Evolutionary conservation across 2,888 invertebrate genomes (phyloP).

Genomic region (Entomobrya multifasciata): DNA sequence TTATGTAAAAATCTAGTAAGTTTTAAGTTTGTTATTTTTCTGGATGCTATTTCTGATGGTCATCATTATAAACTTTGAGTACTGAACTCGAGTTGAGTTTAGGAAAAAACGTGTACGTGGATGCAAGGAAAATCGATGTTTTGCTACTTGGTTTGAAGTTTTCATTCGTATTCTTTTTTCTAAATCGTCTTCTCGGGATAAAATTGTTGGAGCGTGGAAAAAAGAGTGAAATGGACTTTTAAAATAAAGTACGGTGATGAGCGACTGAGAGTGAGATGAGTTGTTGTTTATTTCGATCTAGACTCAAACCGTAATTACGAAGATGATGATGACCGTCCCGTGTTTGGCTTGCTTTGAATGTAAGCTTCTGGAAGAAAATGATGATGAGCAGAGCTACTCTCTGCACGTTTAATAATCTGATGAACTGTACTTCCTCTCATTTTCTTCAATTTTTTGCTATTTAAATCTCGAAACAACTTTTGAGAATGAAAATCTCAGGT

Average conservation of each 20-base stretch:
- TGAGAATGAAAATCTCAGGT: slow-evolving; percentile 15
- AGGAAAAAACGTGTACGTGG: slow-evolving; percentile 51
- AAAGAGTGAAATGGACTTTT: not conserved
- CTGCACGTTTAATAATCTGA: slow-evolving; percentile 26
- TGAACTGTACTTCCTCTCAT: slow-evolving; percentile 61
- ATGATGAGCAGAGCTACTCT: not conserved
- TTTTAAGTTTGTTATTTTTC: no score
- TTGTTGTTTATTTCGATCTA: no score
- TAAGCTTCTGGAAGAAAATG: not conserved
- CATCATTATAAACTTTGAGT: slow-evolving; percentile 21
- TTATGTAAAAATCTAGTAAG: no score
- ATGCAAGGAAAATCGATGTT: slow-evolving; percentile 79
- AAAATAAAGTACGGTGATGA: slow-evolving; percentile 5
- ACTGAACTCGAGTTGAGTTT: no score
- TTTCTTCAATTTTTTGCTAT: not conserved
- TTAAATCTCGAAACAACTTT: not conserved
- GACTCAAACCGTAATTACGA: slow-evolving; percentile 52
- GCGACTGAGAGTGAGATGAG: no score
- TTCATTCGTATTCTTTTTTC: slow-evolving; percentile 3
- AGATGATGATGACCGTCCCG: not conserved
- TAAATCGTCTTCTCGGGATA: slow-evolving; percentile 74
- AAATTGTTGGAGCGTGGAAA: slow-evolving; percentile 77
- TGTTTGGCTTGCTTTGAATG: not conserved
- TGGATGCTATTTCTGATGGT: not conserved
- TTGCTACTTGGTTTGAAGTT: slow-evolving; percentile 67